Evolutionary conservation across 2,888 invertebrate genomes (phyloP), one percentile per base, ranked within the genome.

Genomic region (Mystacides longicornis): DNA sequence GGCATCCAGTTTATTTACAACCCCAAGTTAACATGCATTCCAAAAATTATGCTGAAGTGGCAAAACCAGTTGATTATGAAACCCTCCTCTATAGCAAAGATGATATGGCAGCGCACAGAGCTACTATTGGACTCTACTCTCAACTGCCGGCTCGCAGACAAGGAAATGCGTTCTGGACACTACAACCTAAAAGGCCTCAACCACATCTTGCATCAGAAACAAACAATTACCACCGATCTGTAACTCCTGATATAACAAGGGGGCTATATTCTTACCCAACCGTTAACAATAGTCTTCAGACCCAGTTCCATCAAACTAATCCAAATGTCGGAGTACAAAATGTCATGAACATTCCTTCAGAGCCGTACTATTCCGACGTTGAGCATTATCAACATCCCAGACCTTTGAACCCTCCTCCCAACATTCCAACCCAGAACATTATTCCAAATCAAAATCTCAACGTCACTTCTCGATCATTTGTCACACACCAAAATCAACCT

Each of bases 161-260:
- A 71, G 75, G 69, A 68, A 71, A 78, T 9, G 72, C 79, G 62
- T 82, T 78, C 66, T 82, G 82, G 81, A 81, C 82, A 16, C 73
- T 82, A 61, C 82, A 82, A 55, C 62, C 63, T n/a, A 52, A 54
- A 42, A 49, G 75, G 63, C 49, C 63, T 50, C 71, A 70, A 61
- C 63, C 64, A 19, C 67, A 60, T 23, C 21, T 65, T 49, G 54
- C 60, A 50, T 55, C 65, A 49, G 45, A 64, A 49, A 63, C 64
- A 51, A 65, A 64, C 56, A 42, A 48, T 43, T 51, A 43, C 14
- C 57, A 57, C 23, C 48, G 55, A 22, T 57, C 57, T 7, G 54
- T 57, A 16, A 55, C 57, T 2, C 57, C 57, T 4, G 54, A 57
- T 37, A 57, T 57, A 14, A 54, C 54, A n/a, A 51, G 57, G 49